These are phyloP conservation scores for Bombus consobrinus DNA, from an alignment of 1,140 invertebrate species.

Conservation along the genomic window DNA sequence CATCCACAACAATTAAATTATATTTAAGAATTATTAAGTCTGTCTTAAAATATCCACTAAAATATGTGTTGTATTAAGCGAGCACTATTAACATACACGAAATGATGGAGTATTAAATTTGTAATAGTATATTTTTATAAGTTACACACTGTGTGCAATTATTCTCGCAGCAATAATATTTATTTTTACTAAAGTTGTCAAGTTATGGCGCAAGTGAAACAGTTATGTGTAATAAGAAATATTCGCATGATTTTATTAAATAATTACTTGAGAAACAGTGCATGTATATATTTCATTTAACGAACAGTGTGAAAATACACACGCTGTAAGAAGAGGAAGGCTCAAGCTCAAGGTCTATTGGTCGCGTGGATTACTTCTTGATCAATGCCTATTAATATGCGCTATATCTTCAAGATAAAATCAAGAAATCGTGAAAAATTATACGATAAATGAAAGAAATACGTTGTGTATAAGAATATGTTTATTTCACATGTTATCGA, in stretches of 20 bases:
- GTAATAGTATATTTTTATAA: not conserved
- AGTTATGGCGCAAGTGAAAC: not conserved
- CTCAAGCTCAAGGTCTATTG: conserved; percentile 50
- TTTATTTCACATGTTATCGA: not conserved
- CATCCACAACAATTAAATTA: not conserved
- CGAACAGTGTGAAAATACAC: conserved; percentile 11
- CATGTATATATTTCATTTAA: conserved; percentile 14
- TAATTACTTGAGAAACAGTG: not conserved
- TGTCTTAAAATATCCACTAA: not conserved
- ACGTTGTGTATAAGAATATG: not conserved
- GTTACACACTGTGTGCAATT: no score
- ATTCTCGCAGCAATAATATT: no score
- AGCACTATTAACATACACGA: not conserved
- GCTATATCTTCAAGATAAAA: conserved; percentile 46
- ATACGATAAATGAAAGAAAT: not conserved
- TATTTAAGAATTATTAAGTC: not conserved
- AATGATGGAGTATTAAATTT: not conserved
- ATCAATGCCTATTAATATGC: conserved; percentile 54
- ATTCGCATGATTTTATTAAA: not conserved
- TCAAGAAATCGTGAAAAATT: conserved; percentile 1
- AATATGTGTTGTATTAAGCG: not conserved
- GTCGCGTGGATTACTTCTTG: conserved; percentile 37
- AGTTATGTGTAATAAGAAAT: no score
- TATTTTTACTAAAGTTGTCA: not conserved
- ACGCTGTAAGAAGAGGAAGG: not conserved